phyloP scores from a whole-genome alignment of 1,140 invertebrate species.

The Drosophila arizonae region DNA sequence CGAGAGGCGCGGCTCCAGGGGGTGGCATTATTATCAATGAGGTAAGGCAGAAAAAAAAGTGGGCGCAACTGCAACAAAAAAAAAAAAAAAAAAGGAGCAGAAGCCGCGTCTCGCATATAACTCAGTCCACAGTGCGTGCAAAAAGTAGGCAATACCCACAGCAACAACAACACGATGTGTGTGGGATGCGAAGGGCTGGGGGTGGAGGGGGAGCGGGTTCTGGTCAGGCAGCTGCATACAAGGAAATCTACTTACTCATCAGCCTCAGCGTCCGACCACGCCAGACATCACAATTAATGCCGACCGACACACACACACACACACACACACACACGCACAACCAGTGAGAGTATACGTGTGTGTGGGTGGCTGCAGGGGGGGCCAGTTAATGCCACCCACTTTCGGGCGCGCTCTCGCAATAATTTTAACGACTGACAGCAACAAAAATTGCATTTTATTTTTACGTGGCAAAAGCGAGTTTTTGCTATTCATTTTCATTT shows the following conservation, averaged over 20 bases:
- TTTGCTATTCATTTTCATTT: constrained; percentile 19
- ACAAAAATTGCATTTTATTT: constrained; percentile 81
- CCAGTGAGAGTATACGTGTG: neutral
- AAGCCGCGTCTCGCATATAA: constrained; percentile 38
- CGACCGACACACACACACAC: constrained; percentile 52
- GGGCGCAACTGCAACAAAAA: neutral
- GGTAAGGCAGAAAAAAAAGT: constrained; percentile 43
- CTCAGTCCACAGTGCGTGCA: constrained; percentile 1
- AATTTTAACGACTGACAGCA: constrained; percentile 68
- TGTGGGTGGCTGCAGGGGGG: constrained; percentile 2
- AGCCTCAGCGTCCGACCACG: constrained; percentile 42
- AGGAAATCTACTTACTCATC: constrained; percentile 81
- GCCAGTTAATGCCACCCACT: constrained; percentile 74
- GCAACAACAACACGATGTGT: neutral
- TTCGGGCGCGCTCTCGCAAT: constrained; percentile 39
- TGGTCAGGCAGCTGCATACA: constrained; percentile 53
- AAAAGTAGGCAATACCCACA: constrained; percentile 46
- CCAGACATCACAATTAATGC: constrained; percentile 79
- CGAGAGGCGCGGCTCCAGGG: constrained; percentile 2
- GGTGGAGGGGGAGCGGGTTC: neutral
- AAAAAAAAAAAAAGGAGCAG: neutral
- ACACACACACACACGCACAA: constrained; percentile 11
- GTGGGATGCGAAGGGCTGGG: constrained; percentile 16
- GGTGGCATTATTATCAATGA: constrained; percentile 79
- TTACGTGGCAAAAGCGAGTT: constrained; percentile 45